These are phyloP conservation scores for Microplitis mediator DNA, from an alignment of 1,140 invertebrate genomes.

Conservation along the genomic window DNA sequence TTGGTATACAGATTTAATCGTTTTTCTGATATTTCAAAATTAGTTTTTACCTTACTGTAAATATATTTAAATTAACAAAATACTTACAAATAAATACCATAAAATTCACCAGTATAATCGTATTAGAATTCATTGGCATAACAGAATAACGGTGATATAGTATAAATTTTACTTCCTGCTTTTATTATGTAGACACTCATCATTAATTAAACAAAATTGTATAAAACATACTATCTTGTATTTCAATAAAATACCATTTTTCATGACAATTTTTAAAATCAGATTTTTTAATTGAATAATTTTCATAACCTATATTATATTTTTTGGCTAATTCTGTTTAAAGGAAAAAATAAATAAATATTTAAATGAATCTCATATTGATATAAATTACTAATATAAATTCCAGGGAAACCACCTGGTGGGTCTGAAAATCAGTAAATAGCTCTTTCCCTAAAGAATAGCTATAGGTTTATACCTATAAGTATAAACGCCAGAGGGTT, in stretches of 20 bases:
- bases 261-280: too few relatives aligned
- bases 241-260: too few relatives aligned
- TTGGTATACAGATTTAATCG: too few relatives aligned
- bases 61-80: too few relatives aligned
- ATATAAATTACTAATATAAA: not conserved
- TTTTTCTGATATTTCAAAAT: too few relatives aligned
- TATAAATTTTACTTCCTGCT: too few relatives aligned
- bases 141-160: not conserved
- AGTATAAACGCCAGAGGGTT: conserved; percentile 43
- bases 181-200: not conserved
- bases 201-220: not conserved
- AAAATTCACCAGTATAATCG: not conserved
- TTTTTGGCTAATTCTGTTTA: too few relatives aligned
- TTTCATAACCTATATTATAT: too few relatives aligned
- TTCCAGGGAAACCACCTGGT: not conserved
- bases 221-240: not conserved
- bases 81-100: not conserved
- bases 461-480: conserved; percentile 2
- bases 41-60: too few relatives aligned
- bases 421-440: not conserved
- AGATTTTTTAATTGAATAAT: too few relatives aligned
- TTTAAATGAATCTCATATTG: not conserved
- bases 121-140: not conserved
- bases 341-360: too few relatives aligned
- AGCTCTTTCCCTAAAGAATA: not conserved